Evolutionary conservation across 2,113 vertebrate species (phyloP).

Genomic region (Channa argus): DNA sequence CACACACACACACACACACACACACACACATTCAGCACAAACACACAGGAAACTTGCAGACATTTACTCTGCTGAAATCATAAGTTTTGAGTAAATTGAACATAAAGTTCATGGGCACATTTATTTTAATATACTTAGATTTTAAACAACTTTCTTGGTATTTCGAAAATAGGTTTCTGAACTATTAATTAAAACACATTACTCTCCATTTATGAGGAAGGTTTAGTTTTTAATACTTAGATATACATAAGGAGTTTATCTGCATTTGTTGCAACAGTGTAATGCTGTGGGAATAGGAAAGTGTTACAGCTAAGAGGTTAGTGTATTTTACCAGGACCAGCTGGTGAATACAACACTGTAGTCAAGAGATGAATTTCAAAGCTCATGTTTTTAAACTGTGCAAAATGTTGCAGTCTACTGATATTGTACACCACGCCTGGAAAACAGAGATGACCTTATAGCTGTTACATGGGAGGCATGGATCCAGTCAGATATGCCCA

Average conservation of each 20-base stretch:
- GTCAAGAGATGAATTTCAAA: constrained; percentile 81
- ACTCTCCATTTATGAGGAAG: background rate
- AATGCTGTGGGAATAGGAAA: background rate
- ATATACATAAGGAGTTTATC: constrained; percentile 5
- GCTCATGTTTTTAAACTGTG: constrained; percentile 72
- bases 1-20: constrained; percentile 41
- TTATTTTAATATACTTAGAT: constrained; percentile 1
- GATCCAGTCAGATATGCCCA: constrained; percentile 3
- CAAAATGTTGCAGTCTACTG: constrained; percentile 78
- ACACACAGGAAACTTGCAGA: constrained; percentile 41
- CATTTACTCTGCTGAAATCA: constrained; percentile 8
- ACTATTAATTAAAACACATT: background rate
- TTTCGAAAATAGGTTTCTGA: background rate
- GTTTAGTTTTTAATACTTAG: background rate
- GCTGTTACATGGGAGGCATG: constrained; percentile 39
- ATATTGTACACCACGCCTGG: constrained; percentile 65
- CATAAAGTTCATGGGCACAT: constrained; percentile 4
- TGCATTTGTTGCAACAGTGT: constrained; percentile 10
- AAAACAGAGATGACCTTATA: constrained; percentile 71
- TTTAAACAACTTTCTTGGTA: constrained; percentile 10
- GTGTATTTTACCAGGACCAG: constrained; percentile 62
- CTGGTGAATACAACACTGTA: constrained; percentile 78
- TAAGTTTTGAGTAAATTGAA: constrained; percentile 31
- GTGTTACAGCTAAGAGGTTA: constrained; percentile 10
- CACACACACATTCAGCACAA: constrained; percentile 54